Evolutionary conservation across 64 coral and sea anemone species (phyloP), one percentile per base, ranked within the genome.

Genomic region (Catalaphyllia jardinei): DNA sequence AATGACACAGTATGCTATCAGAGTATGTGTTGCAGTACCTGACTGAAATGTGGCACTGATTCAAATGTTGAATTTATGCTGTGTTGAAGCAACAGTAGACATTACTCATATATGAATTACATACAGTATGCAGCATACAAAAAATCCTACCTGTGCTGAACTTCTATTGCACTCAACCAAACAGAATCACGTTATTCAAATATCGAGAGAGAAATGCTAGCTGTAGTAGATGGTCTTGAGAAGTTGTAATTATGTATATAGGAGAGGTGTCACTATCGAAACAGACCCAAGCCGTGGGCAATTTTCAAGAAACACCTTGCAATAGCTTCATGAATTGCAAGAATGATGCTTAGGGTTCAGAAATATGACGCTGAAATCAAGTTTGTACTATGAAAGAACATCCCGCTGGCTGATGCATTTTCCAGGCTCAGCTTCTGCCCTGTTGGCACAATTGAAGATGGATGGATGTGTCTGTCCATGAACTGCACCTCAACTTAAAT

Each of bases 261-360:
- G 86, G 10, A 31, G 67, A 46, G 78, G 60, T 20, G 77, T 89
- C 72, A 67, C 57, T 12, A 60, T 94, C n/a, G 25, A 86, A 22
- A 67, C 86, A 46, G 33, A 35, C 33, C 33, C 72, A 89, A 94
- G 20, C 72, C 50, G 39, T 20, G 86, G 74, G 87, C 87, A 62
- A 94, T 86, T 72, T 89, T 89, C 80, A 94, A 86, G 59, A 94
- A 94, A 89, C 79, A 79, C 49, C 65, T 87, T 52, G 62, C 88
- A 8, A 54, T 69, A 33, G 67, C 74, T 61, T 88, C 88, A 75
- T 77, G 50, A 31, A 87, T 90, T 24, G 65, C 93, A 31, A 74
- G 88, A 62, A 94, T 94, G 93, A 87, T 91, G 84, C 60, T 92
- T 19, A 52, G 79, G 19, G 75, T 83, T 73, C 79, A 83, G 31